Percentiles rank a stretch among this genome's conserved stretches.
Evolutionary conservation across 1,140 invertebrate genomes (phyloP).

Genomic region (Dendrolimus punctatus): DNA sequence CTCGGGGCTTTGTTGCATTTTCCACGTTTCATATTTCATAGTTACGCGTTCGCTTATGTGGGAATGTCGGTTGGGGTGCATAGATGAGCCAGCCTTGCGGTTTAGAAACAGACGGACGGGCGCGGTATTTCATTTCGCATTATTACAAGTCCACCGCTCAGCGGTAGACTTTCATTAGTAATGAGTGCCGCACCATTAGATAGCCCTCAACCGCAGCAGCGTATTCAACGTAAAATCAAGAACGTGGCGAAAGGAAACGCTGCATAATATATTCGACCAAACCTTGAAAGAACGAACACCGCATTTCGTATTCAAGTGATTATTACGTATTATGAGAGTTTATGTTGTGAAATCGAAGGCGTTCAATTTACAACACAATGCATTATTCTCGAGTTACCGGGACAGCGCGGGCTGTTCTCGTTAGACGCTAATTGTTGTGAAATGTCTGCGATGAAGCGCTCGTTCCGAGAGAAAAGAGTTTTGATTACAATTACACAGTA

Average conservation of each 20-base stretch:
- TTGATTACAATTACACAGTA: slow-evolving; percentile 51
- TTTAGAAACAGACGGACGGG: slow-evolving; percentile 34
- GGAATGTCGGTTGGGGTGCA: slow-evolving; percentile 19
- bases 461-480: slow-evolving; percentile 48
- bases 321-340: background rate
- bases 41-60: slow-evolving; percentile 22
- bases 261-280: background rate
- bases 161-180: slow-evolving; percentile 47
- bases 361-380: slow-evolving; percentile 6
- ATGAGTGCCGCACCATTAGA: slow-evolving; percentile 30
- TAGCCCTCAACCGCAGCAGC: slow-evolving; percentile 35
- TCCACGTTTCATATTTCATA: slow-evolving; percentile 31
- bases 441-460: slow-evolving; percentile 34
- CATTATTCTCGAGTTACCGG: slow-evolving; percentile 4
- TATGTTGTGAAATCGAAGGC: slow-evolving; percentile 8
- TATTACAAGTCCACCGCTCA: slow-evolving; percentile 35
- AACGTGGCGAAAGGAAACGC: slow-evolving; percentile 12
- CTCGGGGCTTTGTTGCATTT: slow-evolving; percentile 7
- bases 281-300: background rate
- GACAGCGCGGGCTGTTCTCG: slow-evolving; percentile 2
- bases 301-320: slow-evolving; percentile 1
- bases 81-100: slow-evolving; percentile 30
- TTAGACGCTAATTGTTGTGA: slow-evolving; percentile 34
- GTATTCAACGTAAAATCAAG: slow-evolving; percentile 32
- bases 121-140: slow-evolving; percentile 51